A percentile compares a stretch with the other conserved stretches of the same genome.
These are phyloP conservation scores for Scytalopus superciliaris DNA, from an alignment of 2,113 vertebrate species.

Conservation along the genomic window DNA sequence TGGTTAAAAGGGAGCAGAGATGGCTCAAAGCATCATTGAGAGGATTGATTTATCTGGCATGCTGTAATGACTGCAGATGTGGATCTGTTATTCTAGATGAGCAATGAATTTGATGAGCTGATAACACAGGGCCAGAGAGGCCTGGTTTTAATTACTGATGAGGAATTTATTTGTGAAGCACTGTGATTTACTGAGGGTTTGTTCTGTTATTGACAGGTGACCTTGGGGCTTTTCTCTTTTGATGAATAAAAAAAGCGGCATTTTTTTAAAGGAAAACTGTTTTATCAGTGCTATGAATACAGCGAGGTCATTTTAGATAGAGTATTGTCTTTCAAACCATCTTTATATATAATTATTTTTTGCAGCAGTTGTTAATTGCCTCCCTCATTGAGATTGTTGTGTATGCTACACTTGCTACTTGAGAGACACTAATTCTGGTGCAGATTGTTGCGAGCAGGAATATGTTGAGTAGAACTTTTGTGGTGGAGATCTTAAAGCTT, in stretches of 20 bases:
- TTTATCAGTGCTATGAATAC: conserved; percentile 67
- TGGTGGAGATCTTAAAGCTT: neutral
- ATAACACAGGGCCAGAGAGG: conserved; percentile 81
- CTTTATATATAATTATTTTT: conserved; percentile 56
- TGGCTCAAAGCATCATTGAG: conserved; percentile 82
- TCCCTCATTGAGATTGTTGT: neutral
- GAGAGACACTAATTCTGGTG: conserved; percentile 19
- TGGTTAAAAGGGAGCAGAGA: conserved; percentile 83
- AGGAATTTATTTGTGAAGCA: conserved; percentile 84
- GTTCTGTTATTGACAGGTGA: conserved; percentile 83
- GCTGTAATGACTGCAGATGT: conserved; percentile 88
- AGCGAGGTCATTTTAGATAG: conserved; percentile 67
- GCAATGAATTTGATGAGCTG: conserved; percentile 85
- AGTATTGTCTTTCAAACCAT: conserved; percentile 35
- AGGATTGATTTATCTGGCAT: conserved; percentile 85
- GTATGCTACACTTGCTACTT: conserved; percentile 13
- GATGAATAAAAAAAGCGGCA: conserved; percentile 61
- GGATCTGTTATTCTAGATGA: conserved; percentile 87
- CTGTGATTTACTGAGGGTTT: conserved; percentile 81
- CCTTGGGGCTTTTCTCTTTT: conserved; percentile 79
- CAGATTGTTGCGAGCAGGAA: neutral
- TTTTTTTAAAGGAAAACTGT: conserved; percentile 55
- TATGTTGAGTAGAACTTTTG: neutral
- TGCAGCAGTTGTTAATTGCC: conserved; percentile 41
- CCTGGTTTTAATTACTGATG: conserved; percentile 89